phyloP scores from a whole-genome alignment of 2,797 vertebrate species.

The Alca torda region DNA sequence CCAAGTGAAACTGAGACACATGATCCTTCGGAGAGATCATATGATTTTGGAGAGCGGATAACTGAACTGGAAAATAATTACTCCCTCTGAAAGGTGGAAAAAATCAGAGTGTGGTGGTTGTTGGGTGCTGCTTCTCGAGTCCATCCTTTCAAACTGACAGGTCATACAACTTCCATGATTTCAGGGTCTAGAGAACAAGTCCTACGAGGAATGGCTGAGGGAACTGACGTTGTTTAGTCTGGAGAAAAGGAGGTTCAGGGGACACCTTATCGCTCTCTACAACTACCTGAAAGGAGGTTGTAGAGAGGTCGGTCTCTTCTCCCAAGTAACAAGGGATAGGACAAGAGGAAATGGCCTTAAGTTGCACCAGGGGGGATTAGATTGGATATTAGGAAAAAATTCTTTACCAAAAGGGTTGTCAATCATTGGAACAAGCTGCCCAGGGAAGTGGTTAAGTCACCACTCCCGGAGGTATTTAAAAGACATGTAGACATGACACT shows the following conservation, averaged over 20 bases:
- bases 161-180: neutral
- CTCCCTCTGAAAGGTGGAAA: neutral
- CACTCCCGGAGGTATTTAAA: neutral
- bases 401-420: neutral
- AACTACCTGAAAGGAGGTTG: neutral
- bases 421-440: neutral
- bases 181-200: neutral
- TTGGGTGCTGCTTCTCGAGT: neutral
- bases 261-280: fast-evolving
- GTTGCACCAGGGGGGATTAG: neutral
- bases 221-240: neutral
- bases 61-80: neutral
- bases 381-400: neutral
- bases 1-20: neutral
- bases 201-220: fast-evolving
- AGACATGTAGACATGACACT: fast-evolving
- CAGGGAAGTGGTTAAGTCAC: neutral
- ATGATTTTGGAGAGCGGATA: neutral
- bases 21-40: neutral
- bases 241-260: neutral
- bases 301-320: neutral
- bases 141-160: neutral
- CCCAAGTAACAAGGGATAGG: neutral
- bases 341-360: fast-evolving
- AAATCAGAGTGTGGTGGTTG: fast-evolving